These are phyloP conservation scores for Progne subis DNA, from an alignment of 2,113 vertebrate species.

Conservation along the genomic window DNA sequence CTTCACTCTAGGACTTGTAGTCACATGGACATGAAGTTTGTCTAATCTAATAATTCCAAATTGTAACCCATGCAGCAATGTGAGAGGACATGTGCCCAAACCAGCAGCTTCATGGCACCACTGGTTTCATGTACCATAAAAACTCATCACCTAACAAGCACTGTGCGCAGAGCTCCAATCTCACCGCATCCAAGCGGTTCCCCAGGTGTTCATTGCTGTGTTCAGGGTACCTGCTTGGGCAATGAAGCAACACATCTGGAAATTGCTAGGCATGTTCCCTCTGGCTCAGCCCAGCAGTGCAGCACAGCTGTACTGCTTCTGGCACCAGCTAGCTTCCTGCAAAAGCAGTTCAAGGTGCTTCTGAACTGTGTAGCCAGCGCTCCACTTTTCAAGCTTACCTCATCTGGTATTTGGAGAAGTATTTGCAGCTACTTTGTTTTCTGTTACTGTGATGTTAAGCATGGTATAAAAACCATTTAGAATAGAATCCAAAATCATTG, in stretches of 20 bases:
- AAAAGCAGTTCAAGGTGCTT: not conserved
- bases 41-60: not conserved
- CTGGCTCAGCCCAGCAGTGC: not conserved
- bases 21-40: not conserved
- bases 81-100: not conserved
- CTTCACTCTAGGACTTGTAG: not conserved
- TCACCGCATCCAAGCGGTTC: not conserved
- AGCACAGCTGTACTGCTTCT: not conserved
- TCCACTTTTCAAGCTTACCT: not conserved
- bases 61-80: no score
- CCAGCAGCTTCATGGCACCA: not conserved
- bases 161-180: not conserved
- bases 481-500: not conserved
- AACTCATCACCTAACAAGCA: accelerated
- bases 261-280: not conserved
- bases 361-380: not conserved
- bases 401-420: not conserved
- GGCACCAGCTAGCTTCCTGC: not conserved
- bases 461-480: not conserved
- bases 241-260: not conserved
- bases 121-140: not conserved
- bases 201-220: not conserved
- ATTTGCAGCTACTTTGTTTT: not conserved
- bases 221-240: not conserved
- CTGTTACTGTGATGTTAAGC: not conserved